Conservation (phyloP, 2,113 vertebrate species). For the Psilopsiagon aymara region DNA sequence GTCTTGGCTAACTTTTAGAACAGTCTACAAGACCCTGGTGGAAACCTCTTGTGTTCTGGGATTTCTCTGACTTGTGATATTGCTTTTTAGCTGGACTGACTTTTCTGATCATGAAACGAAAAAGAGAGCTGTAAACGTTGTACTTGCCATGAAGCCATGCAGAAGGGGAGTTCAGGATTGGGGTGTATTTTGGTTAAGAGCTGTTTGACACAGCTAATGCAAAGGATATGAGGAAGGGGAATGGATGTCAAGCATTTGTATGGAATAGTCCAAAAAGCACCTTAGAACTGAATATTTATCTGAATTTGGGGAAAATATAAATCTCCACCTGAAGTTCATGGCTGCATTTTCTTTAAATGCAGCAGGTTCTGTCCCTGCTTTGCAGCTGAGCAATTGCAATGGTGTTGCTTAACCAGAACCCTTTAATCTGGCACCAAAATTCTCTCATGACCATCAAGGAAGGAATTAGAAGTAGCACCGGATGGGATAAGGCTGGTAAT, state of each 20-base stretch:
- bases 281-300: neutral
- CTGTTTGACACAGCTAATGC: neutral
- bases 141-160: neutral
- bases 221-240: neutral
- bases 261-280: neutral
- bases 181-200: neutral
- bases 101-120: neutral
- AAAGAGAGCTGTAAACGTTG: neutral
- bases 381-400: neutral
- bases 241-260: neutral
- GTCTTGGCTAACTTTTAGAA: neutral
- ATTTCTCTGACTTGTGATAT: neutral
- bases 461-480: neutral
- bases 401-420: neutral
- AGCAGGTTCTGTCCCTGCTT: neutral
- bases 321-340: neutral
- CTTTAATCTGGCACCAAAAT: neutral
- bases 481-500: neutral
- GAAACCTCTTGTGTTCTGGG: neutral
- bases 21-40: neutral
- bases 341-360: neutral
- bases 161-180: neutral
- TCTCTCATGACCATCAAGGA: neutral
- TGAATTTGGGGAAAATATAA: neutral
- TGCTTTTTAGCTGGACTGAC: neutral